Conservation (phyloP, 2,113 vertebrate species). For the Coregonus clupeaformis region DNA sequence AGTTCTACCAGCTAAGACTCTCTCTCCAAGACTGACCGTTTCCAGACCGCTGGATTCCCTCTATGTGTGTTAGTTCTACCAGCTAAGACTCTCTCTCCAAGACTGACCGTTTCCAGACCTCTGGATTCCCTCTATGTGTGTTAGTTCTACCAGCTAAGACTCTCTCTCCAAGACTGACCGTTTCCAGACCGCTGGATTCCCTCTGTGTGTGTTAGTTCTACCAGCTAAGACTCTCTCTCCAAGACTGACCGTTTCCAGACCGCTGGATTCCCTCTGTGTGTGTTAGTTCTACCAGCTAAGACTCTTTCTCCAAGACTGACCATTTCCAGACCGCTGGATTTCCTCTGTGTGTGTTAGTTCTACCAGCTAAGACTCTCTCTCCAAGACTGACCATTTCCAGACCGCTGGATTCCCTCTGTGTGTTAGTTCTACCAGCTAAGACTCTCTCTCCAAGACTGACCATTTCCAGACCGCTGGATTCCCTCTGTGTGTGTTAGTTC, state of each 20-base stretch:
- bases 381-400: slow-evolving; percentile 25
- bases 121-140: slow-evolving; percentile 43
- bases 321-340: slow-evolving; percentile 37
- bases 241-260: slow-evolving; percentile 32
- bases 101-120: slow-evolving; percentile 35
- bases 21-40: slow-evolving; percentile 1
- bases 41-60: slow-evolving; percentile 40
- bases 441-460: neutral
- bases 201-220: slow-evolving; percentile 56
- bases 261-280: slow-evolving; percentile 43
- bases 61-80: slow-evolving; percentile 48
- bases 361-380: slow-evolving; percentile 16
- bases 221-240: slow-evolving; percentile 11
- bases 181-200: slow-evolving; percentile 38
- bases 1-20: slow-evolving; percentile 21
- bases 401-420: slow-evolving; percentile 40
- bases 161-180: neutral
- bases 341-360: slow-evolving; percentile 51
- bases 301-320: neutral
- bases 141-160: slow-evolving; percentile 25
- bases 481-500: slow-evolving; percentile 53
- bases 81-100: slow-evolving; percentile 11
- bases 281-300: slow-evolving; percentile 29
- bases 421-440: slow-evolving; percentile 38
- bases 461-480: slow-evolving; percentile 37